These are phyloP conservation scores for Neodiprion virginianus DNA, from an alignment of 1,140 invertebrate species.

Conservation along the genomic window DNA sequence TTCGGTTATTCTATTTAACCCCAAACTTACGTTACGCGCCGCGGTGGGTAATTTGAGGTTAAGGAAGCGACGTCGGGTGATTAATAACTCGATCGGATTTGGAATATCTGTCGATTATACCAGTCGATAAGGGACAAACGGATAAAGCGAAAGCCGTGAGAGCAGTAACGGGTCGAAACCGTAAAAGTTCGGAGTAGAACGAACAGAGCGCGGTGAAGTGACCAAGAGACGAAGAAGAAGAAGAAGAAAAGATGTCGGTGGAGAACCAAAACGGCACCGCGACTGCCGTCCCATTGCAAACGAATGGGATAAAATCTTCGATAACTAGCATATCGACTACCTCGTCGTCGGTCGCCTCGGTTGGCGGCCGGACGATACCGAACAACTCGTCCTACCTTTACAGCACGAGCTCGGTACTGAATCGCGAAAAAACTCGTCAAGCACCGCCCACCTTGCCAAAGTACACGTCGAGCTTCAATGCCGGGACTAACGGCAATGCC, in stretches of 20 bases:
- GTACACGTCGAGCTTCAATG: conserved; percentile 68
- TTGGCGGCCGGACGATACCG: conserved; percentile 26
- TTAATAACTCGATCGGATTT: no score
- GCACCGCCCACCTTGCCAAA: conserved; percentile 73
- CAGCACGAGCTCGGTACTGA: conserved; percentile 57
- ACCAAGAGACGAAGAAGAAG: conserved; percentile 1
- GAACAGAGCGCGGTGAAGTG: neutral
- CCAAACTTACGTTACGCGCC: no score
- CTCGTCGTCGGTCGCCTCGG: conserved; percentile 35
- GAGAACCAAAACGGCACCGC: conserved; percentile 54
- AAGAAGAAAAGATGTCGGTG: conserved; percentile 42
- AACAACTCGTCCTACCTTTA: conserved; percentile 61
- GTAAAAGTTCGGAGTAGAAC: neutral
- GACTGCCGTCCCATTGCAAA: conserved; percentile 35
- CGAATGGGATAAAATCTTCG: conserved; percentile 52
- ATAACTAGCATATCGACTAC: conserved; percentile 40
- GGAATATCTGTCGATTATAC: neutral
- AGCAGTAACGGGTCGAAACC: neutral
- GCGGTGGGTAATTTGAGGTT: no score
- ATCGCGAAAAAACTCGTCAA: conserved; percentile 57
- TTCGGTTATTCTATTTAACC: no score
- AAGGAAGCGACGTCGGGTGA: no score
- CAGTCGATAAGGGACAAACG: neutral
- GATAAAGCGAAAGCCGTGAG: neutral
- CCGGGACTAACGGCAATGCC: conserved; percentile 60